phyloP scores from a whole-genome alignment of 2,888 invertebrate genomes.

The Formica aserva region DNA sequence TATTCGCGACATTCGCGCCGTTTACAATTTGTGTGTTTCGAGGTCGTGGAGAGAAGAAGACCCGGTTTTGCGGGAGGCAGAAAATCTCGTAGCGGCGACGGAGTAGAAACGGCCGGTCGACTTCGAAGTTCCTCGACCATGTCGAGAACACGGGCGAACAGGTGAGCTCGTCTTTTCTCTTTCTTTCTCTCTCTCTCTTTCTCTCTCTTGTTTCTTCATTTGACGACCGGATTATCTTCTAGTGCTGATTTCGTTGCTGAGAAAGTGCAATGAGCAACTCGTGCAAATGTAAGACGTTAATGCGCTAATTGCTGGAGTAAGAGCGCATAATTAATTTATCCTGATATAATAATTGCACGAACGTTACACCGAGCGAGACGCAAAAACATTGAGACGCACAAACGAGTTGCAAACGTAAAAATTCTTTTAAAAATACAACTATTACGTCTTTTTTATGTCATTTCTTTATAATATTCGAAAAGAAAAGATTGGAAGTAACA shows the following conservation, averaged over 20 bases:
- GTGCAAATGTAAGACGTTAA: conserved; percentile 40
- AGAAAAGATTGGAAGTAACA: neutral
- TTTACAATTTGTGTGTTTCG: conserved; percentile 82
- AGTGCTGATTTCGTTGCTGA: conserved; percentile 9
- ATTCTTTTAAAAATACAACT: neutral
- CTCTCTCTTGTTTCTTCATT: neutral
- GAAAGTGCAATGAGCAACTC: conserved; percentile 45
- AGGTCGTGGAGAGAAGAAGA: conserved; percentile 79
- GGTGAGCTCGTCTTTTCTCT: conserved; percentile 17
- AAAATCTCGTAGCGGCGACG: conserved; percentile 71
- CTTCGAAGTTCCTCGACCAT: conserved; percentile 68
- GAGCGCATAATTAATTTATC: conserved; percentile 29
- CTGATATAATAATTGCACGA: conserved; percentile 8
- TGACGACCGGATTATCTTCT: conserved; percentile 21
- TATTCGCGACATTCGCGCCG: conserved; percentile 65
- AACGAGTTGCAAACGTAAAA: neutral
- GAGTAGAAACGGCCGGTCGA: conserved; percentile 67
- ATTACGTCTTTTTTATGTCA: neutral
- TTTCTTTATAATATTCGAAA: neutral
- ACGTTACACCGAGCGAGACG: neutral
- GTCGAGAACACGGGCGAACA: conserved; percentile 53
- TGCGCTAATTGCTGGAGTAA: conserved; percentile 13
- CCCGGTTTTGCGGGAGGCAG: conserved; percentile 73
- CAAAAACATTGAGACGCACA: neutral
- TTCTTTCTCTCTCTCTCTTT: neutral